A percentile compares a stretch with the other conserved stretches of the same genome.
phyloP scores from a whole-genome alignment of 2,888 invertebrate species.

The Ferdinandea cuprea region DNA sequence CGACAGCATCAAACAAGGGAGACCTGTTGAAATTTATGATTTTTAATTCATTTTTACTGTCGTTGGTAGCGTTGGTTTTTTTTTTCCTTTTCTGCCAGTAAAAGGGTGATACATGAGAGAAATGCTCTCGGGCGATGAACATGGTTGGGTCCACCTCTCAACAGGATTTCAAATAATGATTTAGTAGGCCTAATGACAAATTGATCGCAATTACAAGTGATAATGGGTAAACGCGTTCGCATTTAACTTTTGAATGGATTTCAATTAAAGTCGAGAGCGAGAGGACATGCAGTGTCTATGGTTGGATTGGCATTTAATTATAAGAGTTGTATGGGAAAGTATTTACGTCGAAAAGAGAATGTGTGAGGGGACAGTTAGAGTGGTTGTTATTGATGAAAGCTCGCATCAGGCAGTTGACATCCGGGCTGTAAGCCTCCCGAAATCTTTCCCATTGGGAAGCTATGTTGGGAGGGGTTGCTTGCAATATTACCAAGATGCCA shows the following conservation, averaged over 20 bases:
- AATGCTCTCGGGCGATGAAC: constrained; percentile 15
- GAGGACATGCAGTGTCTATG: too few relatives aligned
- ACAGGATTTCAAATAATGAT: constrained; percentile 30
- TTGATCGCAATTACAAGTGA: constrained; percentile 36
- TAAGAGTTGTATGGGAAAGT: too few relatives aligned
- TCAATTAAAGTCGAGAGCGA: too few relatives aligned
- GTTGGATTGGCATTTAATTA: too few relatives aligned
- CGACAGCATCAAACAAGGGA: constrained; percentile 28
- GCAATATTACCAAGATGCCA: too few relatives aligned
- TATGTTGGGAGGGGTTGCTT: too few relatives aligned
- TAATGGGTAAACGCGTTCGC: constrained; percentile 11
- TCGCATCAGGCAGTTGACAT: too few relatives aligned
- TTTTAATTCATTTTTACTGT: constrained; percentile 25
- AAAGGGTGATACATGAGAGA: constrained; percentile 43
- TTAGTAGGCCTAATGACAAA: constrained; percentile 49
- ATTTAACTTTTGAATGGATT: neutral
- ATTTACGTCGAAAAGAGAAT: too few relatives aligned
- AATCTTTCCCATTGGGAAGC: too few relatives aligned
- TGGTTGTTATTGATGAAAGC: too few relatives aligned
- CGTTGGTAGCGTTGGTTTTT: constrained; percentile 35
- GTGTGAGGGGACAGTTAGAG: too few relatives aligned
- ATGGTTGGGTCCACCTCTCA: constrained; percentile 11
- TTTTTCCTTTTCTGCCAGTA: constrained; percentile 8
- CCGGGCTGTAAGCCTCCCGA: too few relatives aligned
- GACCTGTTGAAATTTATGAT: constrained; percentile 54